A percentile compares a stretch with the other conserved stretches of the same genome.
Conservation (phyloP, 30 jellyfish, hydroid and myxozoan species). For the Aurelia sp. region DNA sequence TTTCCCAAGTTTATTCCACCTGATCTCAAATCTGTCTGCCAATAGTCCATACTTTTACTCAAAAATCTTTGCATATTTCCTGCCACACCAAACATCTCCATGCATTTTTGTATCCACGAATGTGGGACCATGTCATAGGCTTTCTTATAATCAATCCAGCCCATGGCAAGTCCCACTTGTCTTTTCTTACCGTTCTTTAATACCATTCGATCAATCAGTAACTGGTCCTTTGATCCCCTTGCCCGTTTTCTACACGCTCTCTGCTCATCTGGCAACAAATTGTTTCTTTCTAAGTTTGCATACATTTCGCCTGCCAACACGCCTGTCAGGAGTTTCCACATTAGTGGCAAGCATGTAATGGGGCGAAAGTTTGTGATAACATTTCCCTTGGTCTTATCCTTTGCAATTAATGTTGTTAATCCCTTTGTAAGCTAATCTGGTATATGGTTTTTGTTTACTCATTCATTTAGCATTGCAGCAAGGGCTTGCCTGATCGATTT, state of each 20-base stretch:
- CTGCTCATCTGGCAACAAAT: background rate
- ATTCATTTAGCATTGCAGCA: slow-evolving; percentile 14
- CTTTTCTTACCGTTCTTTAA: background rate
- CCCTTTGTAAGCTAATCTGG: slow-evolving; percentile 24
- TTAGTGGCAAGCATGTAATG: too few species aligned
- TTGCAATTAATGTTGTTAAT: slow-evolving; percentile 7
- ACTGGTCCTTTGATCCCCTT: too few species aligned
- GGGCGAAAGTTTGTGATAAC: slow-evolving; percentile 21
- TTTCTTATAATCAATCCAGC: background rate
- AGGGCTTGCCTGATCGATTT: slow-evolving; percentile 16
- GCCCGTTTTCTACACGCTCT: background rate
- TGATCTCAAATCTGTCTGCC: too few species aligned
- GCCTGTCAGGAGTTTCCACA: too few species aligned
- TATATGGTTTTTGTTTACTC: slow-evolving; percentile 3
- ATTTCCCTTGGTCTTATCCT: slow-evolving; percentile 26
- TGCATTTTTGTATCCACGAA: background rate
- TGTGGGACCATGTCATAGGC: slow-evolving; percentile 31
- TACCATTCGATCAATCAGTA: background rate
- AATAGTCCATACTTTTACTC: too few species aligned
- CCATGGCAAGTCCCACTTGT: background rate
- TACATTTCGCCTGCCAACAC: background rate
- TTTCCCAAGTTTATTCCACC: too few species aligned
- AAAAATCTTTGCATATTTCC: background rate
- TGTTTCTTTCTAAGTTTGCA: background rate
- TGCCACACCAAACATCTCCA: slow-evolving; percentile 17